These are phyloP conservation scores for Nothoprocta perdicaria DNA, from an alignment of 2,113 vertebrate genomes.

Conservation along the genomic window DNA sequence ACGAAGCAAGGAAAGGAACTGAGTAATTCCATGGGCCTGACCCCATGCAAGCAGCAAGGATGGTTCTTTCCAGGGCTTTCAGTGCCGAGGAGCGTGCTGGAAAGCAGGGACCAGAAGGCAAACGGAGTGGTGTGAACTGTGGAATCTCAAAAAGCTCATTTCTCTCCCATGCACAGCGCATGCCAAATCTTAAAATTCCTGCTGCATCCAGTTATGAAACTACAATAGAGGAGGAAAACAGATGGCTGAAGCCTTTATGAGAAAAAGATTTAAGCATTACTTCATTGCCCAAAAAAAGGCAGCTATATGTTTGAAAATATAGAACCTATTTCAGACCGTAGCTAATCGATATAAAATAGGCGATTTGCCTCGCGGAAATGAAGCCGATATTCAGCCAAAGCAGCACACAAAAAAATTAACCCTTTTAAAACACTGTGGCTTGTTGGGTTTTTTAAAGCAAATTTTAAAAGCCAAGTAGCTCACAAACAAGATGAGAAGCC, in stretches of 20 bases:
- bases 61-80: not conserved
- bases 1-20: not conserved
- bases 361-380: not conserved
- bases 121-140: not conserved
- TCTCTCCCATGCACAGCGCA: not conserved
- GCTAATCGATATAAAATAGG: not conserved
- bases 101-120: not conserved
- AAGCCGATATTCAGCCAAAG: not conserved
- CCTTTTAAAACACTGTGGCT: not conserved
- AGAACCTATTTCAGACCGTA: not conserved
- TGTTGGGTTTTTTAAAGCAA: not conserved
- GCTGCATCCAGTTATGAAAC: slow-evolving; percentile 47
- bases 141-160: slow-evolving; percentile 23
- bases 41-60: not conserved
- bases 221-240: slow-evolving; percentile 50
- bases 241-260: slow-evolving; percentile 37
- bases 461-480: not conserved
- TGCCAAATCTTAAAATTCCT: slow-evolving; percentile 43
- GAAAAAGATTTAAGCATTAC: not conserved
- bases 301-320: not conserved
- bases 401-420: not conserved
- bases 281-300: slow-evolving; percentile 26
- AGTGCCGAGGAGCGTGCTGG: not conserved
- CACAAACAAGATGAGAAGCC: not conserved
- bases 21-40: not conserved